Base-by-base conservation (phyloP, 2,113 vertebrate species). In the Chaetodon auriga region DNA sequence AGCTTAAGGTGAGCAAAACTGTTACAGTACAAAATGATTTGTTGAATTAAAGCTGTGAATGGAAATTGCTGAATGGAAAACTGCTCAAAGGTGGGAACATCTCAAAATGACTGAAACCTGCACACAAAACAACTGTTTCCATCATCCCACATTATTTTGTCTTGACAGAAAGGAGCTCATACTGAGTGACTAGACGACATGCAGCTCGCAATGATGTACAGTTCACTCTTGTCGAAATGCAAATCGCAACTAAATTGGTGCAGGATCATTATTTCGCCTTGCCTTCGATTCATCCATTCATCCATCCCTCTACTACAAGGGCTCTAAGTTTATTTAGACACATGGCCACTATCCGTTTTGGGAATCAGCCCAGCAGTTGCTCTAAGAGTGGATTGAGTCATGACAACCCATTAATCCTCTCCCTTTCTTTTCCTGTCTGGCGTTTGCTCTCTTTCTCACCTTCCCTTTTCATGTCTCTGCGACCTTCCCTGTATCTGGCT, bases 341-440 rank as follows among this genome's bases (percentile, higher is more conserved):
- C 70, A 61, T 38, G 60, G 61, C 63, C 63, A 48, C 46, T 48
- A 43, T 87, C 60, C 75, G 30, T 65, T 87, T 87, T 72, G 69
- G 83, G 58, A 63, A 81, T 86, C 61, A 68, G 57, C 25, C 72
- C 68, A 49, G 79, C 51, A 69, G 74, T 77, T 78, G 73, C 81
- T 72, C 21, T 25, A 55, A 81, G 71, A 88, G 75, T 87, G 68
- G 84, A 92, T 78, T 81, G 87, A 90, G 80, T 76, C 84, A 86
- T 86, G 87, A 83, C 79, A 79, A 70, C 64, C 84, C 79, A 83
- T 84, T 89, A 87, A 90, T 87, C 84, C 82, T 81, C 84, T 74
- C 43, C 18, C 66, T 82, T 77, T 87, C 63, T 83, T 80, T 68
- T 49, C 38, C 35, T 68, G 51, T 12, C 43, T 79, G 79, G 23